Base-by-base conservation (phyloP, 1,140 invertebrate genomes). In the Ceratitis capitata region DNA sequence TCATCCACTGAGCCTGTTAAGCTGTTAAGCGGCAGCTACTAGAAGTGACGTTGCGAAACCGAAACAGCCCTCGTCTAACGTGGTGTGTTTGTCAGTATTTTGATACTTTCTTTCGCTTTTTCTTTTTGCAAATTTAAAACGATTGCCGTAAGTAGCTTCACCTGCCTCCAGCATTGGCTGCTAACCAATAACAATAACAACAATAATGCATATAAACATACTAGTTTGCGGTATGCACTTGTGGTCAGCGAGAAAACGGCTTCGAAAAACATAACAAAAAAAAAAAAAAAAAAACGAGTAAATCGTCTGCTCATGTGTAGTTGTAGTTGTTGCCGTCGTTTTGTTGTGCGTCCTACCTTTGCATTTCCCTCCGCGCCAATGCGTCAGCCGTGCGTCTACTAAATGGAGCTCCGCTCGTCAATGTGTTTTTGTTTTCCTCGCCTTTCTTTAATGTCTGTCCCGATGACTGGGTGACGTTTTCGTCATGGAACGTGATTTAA, bases 401-500 rank as follows among this genome's bases (percentile, higher is more conserved):
- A 78, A n/a, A n/a, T n/a, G n/a, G n/a, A n/a, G n/a, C n/a, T n/a
- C n/a, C n/a, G n/a, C n/a, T n/a, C 10, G n/a, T 78, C 9, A 74
- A 74, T 19, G 4, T 74, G 69, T 23, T 12, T 26, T 19, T 45
- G 56, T 29, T 64, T 64, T n/a, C n/a, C n/a, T n/a, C n/a, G n/a
- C n/a, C n/a, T n/a, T 19, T 26, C 35, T 78, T 78, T 78, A n/a
- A 5, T 23, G 6, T 64, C 32, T 64, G 7, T 64, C 14, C 32
- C 29, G n/a, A 16, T 12, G n/a, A 29, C 56, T 29, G 56, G 64
- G 64, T 35, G 64, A 74, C 64, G 32, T n/a, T 74, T 74, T 39
- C n/a, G n/a, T 78, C 26, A 39, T 47, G 69, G 39, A 78, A 78
- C 69, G 69, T 78, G 69, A 78, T 78, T 78, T 78, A 45, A 78